Percentiles rank a stretch among this genome's conserved stretches.
These are phyloP conservation scores for Hyperoplus immaculatus DNA, from an alignment of 2,797 vertebrate genomes.

Conservation along the genomic window DNA sequence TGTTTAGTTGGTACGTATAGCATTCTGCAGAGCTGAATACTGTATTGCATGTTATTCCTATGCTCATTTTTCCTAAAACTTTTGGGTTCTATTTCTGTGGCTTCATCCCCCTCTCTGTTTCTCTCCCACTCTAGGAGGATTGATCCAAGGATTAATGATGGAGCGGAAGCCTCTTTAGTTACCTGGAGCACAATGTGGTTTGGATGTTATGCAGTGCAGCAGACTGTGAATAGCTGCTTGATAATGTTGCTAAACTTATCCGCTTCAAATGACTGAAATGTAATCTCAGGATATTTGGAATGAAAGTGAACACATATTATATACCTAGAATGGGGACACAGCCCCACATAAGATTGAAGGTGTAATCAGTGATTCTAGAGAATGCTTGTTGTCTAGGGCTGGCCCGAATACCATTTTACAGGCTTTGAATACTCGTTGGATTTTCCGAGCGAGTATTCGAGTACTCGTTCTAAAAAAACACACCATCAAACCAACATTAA, in stretches of 20 bases:
- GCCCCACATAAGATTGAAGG: no score
- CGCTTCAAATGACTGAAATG: conserved; percentile 36
- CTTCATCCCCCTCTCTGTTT: conserved; percentile 20
- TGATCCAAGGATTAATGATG: conserved; percentile 64
- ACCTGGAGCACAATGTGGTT: conserved; percentile 55
- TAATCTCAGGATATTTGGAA: conserved; percentile 10
- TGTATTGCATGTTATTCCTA: conserved; percentile 77
- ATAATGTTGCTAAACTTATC: conserved; percentile 30
- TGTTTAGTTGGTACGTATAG: conserved; percentile 62
- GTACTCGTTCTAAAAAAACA: no score
- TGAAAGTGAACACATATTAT: background rate
- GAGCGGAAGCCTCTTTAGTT: conserved; percentile 51
- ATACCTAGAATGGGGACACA: background rate
- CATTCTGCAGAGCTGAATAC: conserved; percentile 54
- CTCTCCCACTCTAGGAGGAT: conserved; percentile 36
- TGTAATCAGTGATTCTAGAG: no score
- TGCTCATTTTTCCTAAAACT: conserved; percentile 41
- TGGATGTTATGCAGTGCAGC: conserved; percentile 21
- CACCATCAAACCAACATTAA: no score
- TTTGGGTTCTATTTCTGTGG: conserved; percentile 36
- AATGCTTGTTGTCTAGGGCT: no score
- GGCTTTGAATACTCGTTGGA: no score
- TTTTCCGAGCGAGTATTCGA: no score
- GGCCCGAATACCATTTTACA: no score
- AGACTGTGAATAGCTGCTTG: conserved; percentile 38